A percentile compares a stretch with the other conserved stretches of the same genome.
phyloP scores from a whole-genome alignment of 92 coral and sea anemone genomes.

The Isaurus tuberculatus region DNA sequence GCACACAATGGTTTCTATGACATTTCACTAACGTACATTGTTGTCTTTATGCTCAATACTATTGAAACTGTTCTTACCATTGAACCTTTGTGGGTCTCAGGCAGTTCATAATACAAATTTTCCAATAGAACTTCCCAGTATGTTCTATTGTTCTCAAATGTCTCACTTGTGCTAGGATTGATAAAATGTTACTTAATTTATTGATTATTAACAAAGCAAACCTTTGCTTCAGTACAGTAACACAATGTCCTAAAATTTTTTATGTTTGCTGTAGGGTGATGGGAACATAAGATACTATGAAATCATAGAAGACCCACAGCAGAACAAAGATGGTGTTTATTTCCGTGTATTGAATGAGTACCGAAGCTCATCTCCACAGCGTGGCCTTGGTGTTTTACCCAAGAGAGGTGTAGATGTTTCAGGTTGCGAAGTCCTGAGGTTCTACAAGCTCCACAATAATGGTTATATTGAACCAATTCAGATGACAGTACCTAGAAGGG shows the following conservation, averaged over 20 bases:
- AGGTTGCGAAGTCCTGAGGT: constrained; percentile 87
- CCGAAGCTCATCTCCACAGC: constrained; percentile 92
- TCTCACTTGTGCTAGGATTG: too few relatives aligned
- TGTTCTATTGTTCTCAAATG: too few relatives aligned
- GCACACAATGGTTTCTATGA: too few relatives aligned
- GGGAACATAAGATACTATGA: constrained; percentile 96
- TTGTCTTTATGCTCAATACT: too few relatives aligned
- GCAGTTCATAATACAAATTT: too few relatives aligned
- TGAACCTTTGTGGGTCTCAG: too few relatives aligned
- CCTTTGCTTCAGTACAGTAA: too few relatives aligned
- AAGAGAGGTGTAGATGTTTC: constrained; percentile 89
- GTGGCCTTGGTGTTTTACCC: constrained; percentile 90
- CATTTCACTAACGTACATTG: too few relatives aligned
- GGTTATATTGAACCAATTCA: constrained; percentile 86
- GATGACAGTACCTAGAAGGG: constrained; percentile 96
- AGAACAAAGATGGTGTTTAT: constrained; percentile 73
- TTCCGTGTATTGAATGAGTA: constrained; percentile 86
- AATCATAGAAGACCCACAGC: constrained; percentile 39
- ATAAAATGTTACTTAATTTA: too few relatives aligned
- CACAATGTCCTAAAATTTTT: neutral
- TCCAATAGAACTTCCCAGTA: too few relatives aligned
- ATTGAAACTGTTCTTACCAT: too few relatives aligned
- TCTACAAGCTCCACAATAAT: constrained; percentile 91
- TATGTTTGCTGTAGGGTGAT: constrained; percentile 83
- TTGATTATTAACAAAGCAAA: too few relatives aligned